Evolutionary conservation across 1,140 invertebrate genomes (phyloP).

Genomic region (Aporrectodea caliginosa): DNA sequence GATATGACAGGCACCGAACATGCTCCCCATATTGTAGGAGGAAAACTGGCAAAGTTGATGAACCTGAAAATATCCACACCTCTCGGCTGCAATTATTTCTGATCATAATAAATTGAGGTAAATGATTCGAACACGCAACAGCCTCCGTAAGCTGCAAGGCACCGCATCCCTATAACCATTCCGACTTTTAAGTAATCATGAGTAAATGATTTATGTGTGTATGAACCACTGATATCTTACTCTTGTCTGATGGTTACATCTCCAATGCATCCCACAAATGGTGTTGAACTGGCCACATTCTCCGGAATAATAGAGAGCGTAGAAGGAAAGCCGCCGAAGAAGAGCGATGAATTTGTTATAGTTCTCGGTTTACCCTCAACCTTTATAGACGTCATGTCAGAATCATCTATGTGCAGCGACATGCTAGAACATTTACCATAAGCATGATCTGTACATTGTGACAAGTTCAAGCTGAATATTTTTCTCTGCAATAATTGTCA

Average conservation of each 20-base stretch:
- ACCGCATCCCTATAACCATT: no score
- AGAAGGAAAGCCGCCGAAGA: constrained; percentile 77
- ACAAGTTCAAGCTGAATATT: no score
- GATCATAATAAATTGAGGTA: no score
- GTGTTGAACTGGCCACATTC: constrained; percentile 46
- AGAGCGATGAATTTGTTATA: constrained; percentile 60
- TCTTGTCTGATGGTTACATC: constrained; percentile 78
- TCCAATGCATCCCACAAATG: constrained; percentile 78
- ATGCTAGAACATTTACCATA: no score
- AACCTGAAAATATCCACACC: background rate
- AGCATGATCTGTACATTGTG: no score
- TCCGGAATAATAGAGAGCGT: constrained; percentile 56
- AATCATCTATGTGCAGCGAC: constrained; percentile 77
- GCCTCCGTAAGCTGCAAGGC: no score
- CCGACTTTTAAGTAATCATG: no score
- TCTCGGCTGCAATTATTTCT: no score
- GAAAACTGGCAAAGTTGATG: background rate
- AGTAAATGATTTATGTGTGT: no score
- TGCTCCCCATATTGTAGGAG: background rate
- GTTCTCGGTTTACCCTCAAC: constrained; percentile 55
- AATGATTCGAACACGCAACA: no score
- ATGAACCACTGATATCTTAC: no score
- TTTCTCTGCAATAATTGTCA: no score
- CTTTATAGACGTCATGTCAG: constrained; percentile 43
- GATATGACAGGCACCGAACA: background rate